phyloP scores from a whole-genome alignment of 1,140 invertebrate genomes.

The Bombus confusus region DNA sequence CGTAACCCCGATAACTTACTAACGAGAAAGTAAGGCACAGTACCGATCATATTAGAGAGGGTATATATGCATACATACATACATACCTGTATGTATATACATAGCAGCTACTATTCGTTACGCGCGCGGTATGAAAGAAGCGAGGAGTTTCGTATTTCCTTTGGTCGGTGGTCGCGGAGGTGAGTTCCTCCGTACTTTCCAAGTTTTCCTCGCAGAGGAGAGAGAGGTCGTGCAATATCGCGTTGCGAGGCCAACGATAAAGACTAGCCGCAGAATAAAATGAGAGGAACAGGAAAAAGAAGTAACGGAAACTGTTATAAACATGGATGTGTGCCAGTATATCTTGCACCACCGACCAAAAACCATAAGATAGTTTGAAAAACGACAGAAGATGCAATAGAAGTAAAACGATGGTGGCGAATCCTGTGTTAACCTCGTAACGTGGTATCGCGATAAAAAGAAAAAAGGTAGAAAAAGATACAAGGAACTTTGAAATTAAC shows the following conservation, averaged over 20 bases:
- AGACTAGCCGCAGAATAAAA: conserved; percentile 37
- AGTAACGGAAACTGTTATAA: neutral
- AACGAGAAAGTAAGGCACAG: neutral
- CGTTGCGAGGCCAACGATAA: conserved; percentile 64
- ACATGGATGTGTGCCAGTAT: neutral
- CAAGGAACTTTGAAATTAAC: conserved; percentile 58
- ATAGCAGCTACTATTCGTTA: neutral
- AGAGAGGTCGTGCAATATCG: conserved; percentile 70
- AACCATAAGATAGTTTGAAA: neutral
- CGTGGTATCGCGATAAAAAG: conserved; percentile 53
- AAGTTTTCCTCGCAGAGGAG: conserved; percentile 69
- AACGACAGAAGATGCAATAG: neutral
- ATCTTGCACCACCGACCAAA: neutral
- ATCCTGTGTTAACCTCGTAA: conserved; percentile 56
- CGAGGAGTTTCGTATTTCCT: conserved; percentile 47
- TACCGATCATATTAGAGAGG: neutral
- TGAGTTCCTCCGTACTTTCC: conserved; percentile 38
- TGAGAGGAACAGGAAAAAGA: neutral
- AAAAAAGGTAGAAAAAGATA: conserved; percentile 44
- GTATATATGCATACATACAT: neutral
- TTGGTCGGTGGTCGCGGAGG: conserved; percentile 41
- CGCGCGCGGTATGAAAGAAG: conserved; percentile 11
- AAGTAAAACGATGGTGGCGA: conserved; percentile 1
- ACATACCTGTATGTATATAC: neutral
- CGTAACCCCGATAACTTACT: neutral